These are phyloP conservation scores for Chrysocyon brachyurus DNA, from an alignment of 2,797 vertebrate species.

Conservation along the genomic window DNA sequence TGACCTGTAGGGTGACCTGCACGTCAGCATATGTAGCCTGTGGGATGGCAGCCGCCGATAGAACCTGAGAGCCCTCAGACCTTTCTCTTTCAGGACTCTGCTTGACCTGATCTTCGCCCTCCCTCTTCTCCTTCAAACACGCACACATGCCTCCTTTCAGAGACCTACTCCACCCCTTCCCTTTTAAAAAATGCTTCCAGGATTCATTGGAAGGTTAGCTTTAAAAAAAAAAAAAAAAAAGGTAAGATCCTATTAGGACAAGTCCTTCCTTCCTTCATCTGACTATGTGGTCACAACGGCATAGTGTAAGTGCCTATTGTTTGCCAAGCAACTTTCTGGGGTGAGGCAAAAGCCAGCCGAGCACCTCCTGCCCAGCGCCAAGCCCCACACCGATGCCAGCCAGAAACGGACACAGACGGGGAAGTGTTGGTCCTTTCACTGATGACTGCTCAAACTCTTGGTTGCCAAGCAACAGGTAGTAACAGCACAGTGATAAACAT, in stretches of 20 bases:
- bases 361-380: not conserved
- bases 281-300: not conserved
- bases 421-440: constrained; percentile 1
- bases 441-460: constrained; percentile 60
- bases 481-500: constrained; percentile 57
- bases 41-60: not conserved
- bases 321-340: not conserved
- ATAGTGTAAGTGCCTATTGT: not conserved
- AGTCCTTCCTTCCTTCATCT: not conserved
- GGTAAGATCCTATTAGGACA: not conserved
- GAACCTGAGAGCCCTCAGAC: not conserved
- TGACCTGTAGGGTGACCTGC: not conserved
- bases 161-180: not conserved
- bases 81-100: not conserved
- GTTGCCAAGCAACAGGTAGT: constrained; percentile 72
- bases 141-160: not conserved
- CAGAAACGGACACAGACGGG: not conserved
- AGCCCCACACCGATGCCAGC: not conserved
- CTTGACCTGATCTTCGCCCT: not conserved
- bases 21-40: too few species aligned
- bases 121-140: not conserved
- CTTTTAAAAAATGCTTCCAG: not conserved
- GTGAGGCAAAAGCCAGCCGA: not conserved
- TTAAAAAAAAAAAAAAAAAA: not conserved
- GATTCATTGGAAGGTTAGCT: not conserved